Evolutionary conservation across 1,140 invertebrate genomes (phyloP).

Genomic region (Sycobia sp.): DNA sequence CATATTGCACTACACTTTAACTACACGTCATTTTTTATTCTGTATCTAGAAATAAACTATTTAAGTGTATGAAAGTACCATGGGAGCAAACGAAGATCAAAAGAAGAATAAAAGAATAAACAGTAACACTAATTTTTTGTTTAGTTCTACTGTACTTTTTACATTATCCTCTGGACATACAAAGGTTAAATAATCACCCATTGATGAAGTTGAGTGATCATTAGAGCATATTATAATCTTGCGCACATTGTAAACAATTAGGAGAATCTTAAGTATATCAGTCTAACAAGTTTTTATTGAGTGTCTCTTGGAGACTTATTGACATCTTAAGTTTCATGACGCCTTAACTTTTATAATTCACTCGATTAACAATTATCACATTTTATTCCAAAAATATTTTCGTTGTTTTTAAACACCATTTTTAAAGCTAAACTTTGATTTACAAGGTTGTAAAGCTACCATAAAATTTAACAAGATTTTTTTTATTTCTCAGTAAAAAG

Average conservation of each 20-base stretch:
- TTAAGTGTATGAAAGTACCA: slow-evolving; percentile 29
- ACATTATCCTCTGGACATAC: not conserved
- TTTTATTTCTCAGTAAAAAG: not conserved
- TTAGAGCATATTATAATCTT: slow-evolving; percentile 7
- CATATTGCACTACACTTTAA: slow-evolving; percentile 54
- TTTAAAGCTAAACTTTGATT: not conserved
- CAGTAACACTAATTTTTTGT: slow-evolving; percentile 1
- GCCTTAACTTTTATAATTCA: not conserved
- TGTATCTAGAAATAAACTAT: slow-evolving; percentile 40
- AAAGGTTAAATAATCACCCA: not conserved
- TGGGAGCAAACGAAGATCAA: slow-evolving; percentile 23
- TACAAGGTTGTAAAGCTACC: not conserved
- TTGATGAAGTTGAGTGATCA: not conserved
- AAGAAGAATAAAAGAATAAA: slow-evolving; percentile 20
- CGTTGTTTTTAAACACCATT: not conserved
- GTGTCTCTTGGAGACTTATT: not conserved
- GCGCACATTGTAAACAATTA: slow-evolving; percentile 15
- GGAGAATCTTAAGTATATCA: slow-evolving; percentile 23
- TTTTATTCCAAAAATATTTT: slow-evolving; percentile 7
- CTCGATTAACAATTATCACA: not conserved
- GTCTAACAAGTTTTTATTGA: slow-evolving; percentile 19
- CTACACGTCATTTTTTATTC: slow-evolving; percentile 45
- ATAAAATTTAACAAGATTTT: not conserved
- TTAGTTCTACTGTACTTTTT: not conserved
- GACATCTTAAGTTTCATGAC: not conserved